Evolutionary conservation across 2,888 invertebrate genomes (phyloP).

Genomic region (Pogonocherus hispidulus): DNA sequence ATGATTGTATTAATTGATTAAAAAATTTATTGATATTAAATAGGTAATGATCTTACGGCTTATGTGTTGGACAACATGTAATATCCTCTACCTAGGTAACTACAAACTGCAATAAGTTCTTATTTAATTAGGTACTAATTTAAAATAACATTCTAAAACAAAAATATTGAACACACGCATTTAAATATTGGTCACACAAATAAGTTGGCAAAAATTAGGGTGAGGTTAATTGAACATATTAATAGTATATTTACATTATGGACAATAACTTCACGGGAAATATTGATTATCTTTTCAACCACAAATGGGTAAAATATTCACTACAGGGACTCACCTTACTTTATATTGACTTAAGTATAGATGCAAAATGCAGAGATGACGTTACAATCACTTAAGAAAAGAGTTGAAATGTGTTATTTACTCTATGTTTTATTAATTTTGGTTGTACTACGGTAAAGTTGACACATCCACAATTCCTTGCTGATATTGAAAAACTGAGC

Average conservation of each 20-base stretch:
- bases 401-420: background rate
- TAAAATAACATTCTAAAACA: background rate
- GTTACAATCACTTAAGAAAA: constrained; percentile 3
- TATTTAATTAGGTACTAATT: too few relatives aligned
- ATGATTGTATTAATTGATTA: too few relatives aligned
- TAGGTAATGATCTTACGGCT: too few relatives aligned
- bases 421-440: constrained; percentile 7
- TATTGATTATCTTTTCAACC: background rate
- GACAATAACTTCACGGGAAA: background rate
- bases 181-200: background rate
- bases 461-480: constrained; percentile 24
- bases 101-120: too few relatives aligned
- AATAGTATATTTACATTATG: background rate
- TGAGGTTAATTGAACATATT: background rate
- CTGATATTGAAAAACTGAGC: constrained; percentile 24
- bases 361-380: background rate
- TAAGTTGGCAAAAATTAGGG: background rate
- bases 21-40: too few relatives aligned
- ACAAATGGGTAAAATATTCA: background rate
- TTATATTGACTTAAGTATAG: constrained; percentile 4
- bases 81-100: too few relatives aligned
- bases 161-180: background rate
- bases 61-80: too few relatives aligned
- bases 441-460: background rate
- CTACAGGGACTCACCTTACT: constrained; percentile 7